Evolutionary conservation across 2,113 vertebrate species (phyloP), one percentile per base, ranked within the genome.

Genomic region (Chloropsis hardwickii): DNA sequence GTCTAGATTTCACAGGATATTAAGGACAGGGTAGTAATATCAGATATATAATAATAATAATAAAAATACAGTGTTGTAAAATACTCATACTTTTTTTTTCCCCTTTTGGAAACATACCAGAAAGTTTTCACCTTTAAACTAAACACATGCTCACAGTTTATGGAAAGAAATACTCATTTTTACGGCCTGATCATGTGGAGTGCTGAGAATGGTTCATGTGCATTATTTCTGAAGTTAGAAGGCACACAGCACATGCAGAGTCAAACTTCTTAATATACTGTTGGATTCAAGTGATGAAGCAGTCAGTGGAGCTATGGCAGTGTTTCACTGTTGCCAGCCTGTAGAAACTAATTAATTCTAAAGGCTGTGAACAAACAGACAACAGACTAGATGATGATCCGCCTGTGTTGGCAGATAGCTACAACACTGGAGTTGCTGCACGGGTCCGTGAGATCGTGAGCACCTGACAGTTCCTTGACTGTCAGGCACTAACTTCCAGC

Each of bases 1-100:
- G 81, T 94, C 92, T 92, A 66, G 87, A 91, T 97, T 96, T 96
- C 95, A 95, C 94, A 96, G 94, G 95, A 96, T 97, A 97, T 97
- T 97, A 95, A 96, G 96, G 87, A 94, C 87, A 95, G 90, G 39
- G 74, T 94, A 92, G 62, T 93, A 95, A 95, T 95, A 93, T 86
- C 94, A 96, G 73, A 90, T 92, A 77, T 86, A 84, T 74, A 92
- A 96, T 91, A 92, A 94, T 80, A 95, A 90, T 80, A 95, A 90
- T 90, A 95, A 96, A 94, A 94, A 86, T 61, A 76, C 57, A 51
- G 72, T 50, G 50, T 80, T 94, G 79, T 96, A 95, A 96, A 96
- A 92, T 81, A 18, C 72, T 64, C 54, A 50, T 90, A 44, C 47
- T 80, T 89, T 76, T 90, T 95, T 74, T 95, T 91, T 78, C 17